Percentiles rank a stretch among this genome's conserved stretches.
Evolutionary conservation across 1,140 invertebrate species (phyloP).

Genomic region (Magallana angulata): DNA sequence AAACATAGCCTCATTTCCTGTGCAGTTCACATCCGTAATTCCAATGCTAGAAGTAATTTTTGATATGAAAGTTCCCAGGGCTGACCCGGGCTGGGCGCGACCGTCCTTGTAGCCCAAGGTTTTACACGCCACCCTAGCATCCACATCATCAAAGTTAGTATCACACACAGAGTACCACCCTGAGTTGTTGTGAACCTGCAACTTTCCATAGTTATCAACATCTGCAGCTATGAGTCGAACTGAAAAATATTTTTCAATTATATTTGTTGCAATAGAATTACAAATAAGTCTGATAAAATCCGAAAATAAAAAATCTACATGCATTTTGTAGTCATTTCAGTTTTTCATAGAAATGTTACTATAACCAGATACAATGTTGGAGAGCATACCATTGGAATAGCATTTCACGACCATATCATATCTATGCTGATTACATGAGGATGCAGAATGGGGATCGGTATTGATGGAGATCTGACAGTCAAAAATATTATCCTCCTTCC

Average conservation of each 20-base stretch:
- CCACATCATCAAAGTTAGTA: conserved; percentile 62
- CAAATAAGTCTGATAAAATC: neutral
- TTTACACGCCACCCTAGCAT: conserved; percentile 85
- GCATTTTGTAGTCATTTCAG: neutral
- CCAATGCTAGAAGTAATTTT: conserved; percentile 32
- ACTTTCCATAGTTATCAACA: conserved; percentile 63
- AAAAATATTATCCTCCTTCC: conserved; percentile 85
- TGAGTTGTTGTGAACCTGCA: conserved; percentile 62
- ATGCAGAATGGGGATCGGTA: conserved; percentile 81
- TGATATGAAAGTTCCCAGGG: conserved; percentile 57
- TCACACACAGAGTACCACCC: conserved; percentile 66
- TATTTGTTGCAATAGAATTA: neutral
- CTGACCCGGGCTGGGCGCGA: conserved; percentile 68
- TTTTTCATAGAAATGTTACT: neutral
- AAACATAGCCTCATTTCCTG: conserved; percentile 78
- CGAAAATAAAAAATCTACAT: conserved; percentile 1
- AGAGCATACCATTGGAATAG: conserved; percentile 62
- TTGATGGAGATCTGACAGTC: conserved; percentile 83
- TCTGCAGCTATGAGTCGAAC: conserved; percentile 60
- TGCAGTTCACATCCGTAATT: conserved; percentile 63
- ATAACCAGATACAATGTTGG: neutral
- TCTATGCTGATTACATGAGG: conserved; percentile 84
- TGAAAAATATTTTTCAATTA: conserved; percentile 48
- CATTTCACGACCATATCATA: conserved; percentile 88
- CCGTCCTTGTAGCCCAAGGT: conserved; percentile 83